phyloP scores from a whole-genome alignment of 1,140 invertebrate genomes.

The Bombus soroeensis region DNA sequence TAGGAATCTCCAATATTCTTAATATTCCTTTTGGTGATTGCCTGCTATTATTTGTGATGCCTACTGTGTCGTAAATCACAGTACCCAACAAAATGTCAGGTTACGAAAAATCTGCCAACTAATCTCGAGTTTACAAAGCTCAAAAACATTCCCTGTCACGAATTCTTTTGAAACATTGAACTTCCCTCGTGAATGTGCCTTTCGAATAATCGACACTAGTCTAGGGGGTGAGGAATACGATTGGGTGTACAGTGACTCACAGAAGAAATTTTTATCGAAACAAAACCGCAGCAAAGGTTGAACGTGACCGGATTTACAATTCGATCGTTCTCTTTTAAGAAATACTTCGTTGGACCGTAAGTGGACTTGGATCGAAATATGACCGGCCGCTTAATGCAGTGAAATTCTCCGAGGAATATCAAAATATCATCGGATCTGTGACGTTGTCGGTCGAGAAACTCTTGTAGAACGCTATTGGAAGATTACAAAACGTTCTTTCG shows the following conservation, averaged over 20 bases:
- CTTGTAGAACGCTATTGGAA: not conserved
- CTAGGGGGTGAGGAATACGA: not conserved
- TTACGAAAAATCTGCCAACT: too few relatives aligned
- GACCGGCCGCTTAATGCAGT: not conserved
- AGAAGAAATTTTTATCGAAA: not conserved
- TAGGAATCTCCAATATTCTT: too few relatives aligned
- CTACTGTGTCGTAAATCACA: too few relatives aligned
- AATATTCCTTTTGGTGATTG: too few relatives aligned
- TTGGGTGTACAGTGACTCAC: not conserved
- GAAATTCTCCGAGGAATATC: not conserved
- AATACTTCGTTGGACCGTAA: conserved; percentile 11
- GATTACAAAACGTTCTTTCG: not conserved
- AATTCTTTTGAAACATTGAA: not conserved
- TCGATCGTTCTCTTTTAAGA: conserved; percentile 20
- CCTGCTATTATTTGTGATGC: too few relatives aligned
- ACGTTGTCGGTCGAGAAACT: not conserved
- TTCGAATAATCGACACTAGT: not conserved
- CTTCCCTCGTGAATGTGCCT: not conserved
- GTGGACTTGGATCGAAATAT: not conserved
- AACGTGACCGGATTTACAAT: conserved; percentile 6
- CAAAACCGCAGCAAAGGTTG: not conserved
- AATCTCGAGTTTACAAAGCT: too few relatives aligned
- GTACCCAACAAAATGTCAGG: too few relatives aligned
- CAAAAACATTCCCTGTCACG: too few relatives aligned
- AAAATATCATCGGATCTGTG: not conserved